phyloP scores from a whole-genome alignment of 2,113 vertebrate species.

The Entelurus aequoreus region DNA sequence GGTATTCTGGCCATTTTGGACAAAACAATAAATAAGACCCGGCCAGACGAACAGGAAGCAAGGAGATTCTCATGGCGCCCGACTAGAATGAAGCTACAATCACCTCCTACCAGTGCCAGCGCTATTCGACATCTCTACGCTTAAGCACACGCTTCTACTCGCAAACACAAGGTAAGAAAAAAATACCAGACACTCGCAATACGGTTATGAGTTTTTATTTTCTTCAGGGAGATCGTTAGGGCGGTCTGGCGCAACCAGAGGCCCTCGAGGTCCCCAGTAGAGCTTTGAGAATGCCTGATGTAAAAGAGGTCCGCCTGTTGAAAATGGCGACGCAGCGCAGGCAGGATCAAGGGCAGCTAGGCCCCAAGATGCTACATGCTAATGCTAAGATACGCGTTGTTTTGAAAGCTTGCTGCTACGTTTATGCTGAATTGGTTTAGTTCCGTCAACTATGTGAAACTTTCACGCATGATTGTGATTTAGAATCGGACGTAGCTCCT shows the following conservation, averaged over 20 bases:
- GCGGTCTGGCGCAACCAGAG: constrained; percentile 62
- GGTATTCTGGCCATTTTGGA: background rate
- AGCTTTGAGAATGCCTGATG: constrained; percentile 74
- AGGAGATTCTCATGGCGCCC: constrained; percentile 75
- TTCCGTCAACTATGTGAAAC: background rate
- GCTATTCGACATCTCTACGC: constrained; percentile 32
- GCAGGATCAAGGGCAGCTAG: constrained; percentile 75
- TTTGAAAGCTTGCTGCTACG: background rate
- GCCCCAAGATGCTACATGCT: constrained; percentile 34
- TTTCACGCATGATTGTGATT: too few species aligned
- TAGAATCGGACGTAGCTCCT: too few species aligned
- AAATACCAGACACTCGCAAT: constrained; percentile 20
- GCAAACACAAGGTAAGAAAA: constrained; percentile 67
- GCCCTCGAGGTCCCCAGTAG: constrained; percentile 79
- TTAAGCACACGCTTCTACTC: constrained; percentile 20
- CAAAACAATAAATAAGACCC: constrained; percentile 73
- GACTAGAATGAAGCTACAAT: constrained; percentile 73
- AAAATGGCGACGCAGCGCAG: constrained; percentile 75
- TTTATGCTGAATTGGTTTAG: background rate
- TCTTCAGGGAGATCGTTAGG: constrained; percentile 68
- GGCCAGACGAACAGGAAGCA: constrained; percentile 67
- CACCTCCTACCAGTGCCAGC: constrained; percentile 48
- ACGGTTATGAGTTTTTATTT: constrained; percentile 50
- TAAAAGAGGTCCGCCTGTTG: constrained; percentile 53
- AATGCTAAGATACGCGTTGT: constrained; percentile 3